phyloP scores from a whole-genome alignment of 2,797 vertebrate species.

The Rachycentron canadum region DNA sequence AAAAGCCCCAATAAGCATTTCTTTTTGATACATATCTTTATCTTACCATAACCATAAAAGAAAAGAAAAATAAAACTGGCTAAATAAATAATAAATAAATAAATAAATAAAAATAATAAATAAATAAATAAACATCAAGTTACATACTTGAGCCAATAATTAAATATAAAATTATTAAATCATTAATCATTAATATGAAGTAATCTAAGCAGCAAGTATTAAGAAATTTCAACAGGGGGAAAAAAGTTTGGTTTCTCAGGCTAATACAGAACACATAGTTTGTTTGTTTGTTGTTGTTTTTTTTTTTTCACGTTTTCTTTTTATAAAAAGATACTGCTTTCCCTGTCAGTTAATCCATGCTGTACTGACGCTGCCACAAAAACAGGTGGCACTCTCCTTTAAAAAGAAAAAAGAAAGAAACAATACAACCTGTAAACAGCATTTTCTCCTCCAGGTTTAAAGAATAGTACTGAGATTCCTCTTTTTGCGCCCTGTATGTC shows the following conservation, averaged over 20 bases:
- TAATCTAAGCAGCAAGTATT: constrained; percentile 88
- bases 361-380: constrained; percentile 81
- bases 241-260: constrained; percentile 88
- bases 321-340: constrained; percentile 84
- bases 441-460: constrained; percentile 79
- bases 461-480: constrained; percentile 83
- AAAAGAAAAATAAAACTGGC: constrained; percentile 75
- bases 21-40: constrained; percentile 88
- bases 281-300: constrained; percentile 48
- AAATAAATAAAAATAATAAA: constrained; percentile 60
- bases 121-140: constrained; percentile 78
- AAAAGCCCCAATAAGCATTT: constrained; percentile 89
- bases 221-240: constrained; percentile 86
- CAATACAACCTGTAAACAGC: constrained; percentile 84
- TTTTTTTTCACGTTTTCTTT: constrained; percentile 48
- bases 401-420: constrained; percentile 59
- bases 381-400: constrained; percentile 80
- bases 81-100: constrained; percentile 70
- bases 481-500: constrained; percentile 78
- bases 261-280: constrained; percentile 84
- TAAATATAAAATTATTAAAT: constrained; percentile 85
- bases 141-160: constrained; percentile 80
- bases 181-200: constrained; percentile 84
- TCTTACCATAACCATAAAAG: constrained; percentile 82
- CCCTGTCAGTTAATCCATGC: constrained; percentile 84